Conservation (phyloP, 2,888 invertebrate species). For the Noctuana brunneofusca region DNA sequence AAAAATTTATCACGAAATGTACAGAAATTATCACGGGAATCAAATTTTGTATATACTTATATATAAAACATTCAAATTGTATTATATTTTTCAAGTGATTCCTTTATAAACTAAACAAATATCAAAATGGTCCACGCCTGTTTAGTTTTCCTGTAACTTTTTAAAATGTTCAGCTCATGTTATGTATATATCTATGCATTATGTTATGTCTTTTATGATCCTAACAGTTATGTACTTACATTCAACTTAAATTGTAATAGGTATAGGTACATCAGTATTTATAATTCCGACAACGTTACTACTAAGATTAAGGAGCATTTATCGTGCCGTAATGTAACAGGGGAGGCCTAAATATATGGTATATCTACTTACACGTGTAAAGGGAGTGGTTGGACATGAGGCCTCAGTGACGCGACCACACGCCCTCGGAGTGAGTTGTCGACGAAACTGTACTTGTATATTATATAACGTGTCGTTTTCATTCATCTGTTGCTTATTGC, state of each 20-base stretch:
- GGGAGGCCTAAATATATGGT: constrained; percentile 9
- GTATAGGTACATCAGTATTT: background rate
- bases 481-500: constrained; percentile 55
- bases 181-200: background rate
- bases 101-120: constrained; percentile 3
- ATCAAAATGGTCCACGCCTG: background rate
- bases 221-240: background rate
- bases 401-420: constrained; percentile 29
- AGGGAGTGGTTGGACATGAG: constrained; percentile 30
- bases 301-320: too few species aligned
- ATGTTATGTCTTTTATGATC: background rate
- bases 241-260: background rate
- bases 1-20: constrained; percentile 21
- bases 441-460: constrained; percentile 49
- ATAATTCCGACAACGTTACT: background rate
- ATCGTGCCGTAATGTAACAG: background rate
- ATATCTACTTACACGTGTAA: background rate
- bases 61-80: constrained; percentile 9
- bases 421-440: constrained; percentile 38
- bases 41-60: constrained; percentile 18
- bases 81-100: background rate
- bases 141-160: constrained; percentile 6
- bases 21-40: constrained; percentile 26
- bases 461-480: constrained; percentile 51
- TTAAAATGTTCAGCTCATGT: background rate